Evolutionary conservation across 53 echinoderm and acorn worm genomes (phyloP).

Genomic region (Antedon mediterranea): DNA sequence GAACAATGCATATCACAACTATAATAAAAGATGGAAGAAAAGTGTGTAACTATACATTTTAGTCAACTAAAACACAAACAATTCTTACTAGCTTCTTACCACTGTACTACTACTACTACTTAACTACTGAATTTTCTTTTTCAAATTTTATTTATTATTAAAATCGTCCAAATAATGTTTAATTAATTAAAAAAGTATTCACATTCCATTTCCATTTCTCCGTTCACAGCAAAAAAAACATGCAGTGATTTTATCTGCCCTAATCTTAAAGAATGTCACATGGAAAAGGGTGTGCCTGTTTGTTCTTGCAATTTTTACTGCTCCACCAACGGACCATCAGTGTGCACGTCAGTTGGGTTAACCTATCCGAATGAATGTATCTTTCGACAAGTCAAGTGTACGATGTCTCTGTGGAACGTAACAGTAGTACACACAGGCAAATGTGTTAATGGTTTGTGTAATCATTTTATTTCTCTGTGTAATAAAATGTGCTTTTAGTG

Average conservation of each 20-base stretch:
- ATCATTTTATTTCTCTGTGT: no score
- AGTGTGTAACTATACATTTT: no score
- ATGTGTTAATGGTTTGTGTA: not conserved
- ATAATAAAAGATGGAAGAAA: no score
- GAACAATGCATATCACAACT: no score
- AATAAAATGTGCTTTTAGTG: no score
- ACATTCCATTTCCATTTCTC: not conserved
- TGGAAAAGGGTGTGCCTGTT: not conserved
- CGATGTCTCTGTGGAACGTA: not conserved
- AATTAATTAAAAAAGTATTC: not conserved
- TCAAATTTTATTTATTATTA: no score
- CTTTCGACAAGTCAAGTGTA: not conserved
- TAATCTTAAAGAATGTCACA: not conserved
- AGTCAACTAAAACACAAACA: no score
- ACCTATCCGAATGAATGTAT: not conserved
- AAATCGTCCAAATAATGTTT: no score
- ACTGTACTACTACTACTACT: no score
- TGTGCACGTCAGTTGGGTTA: not conserved
- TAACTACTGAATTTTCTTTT: no score
- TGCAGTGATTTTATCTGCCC: not conserved
- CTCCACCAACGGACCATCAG: not conserved
- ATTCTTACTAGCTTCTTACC: no score
- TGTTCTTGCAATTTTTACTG: not conserved
- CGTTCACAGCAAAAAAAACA: not conserved
- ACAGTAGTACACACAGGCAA: not conserved